These are phyloP conservation scores for Octodonta nipae DNA, from an alignment of 2,888 invertebrate species.

Conservation along the genomic window DNA sequence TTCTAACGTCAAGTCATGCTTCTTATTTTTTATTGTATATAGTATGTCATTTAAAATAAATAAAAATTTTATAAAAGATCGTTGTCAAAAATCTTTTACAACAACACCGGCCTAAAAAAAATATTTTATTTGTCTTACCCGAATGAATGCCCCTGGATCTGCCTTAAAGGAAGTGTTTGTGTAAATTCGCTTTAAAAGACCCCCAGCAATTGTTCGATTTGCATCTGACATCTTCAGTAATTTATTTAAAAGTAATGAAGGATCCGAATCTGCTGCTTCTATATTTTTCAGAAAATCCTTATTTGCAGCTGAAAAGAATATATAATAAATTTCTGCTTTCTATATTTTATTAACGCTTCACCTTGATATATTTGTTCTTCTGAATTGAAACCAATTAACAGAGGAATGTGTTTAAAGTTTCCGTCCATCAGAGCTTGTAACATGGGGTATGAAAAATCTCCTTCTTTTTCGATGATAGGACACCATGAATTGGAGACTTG, in stretches of 20 bases:
- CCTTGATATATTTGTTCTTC: conserved; percentile 10
- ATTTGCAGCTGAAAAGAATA: too few relatives aligned
- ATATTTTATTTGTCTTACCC: too few relatives aligned
- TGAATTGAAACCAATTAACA: conserved; percentile 11
- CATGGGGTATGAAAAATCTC: conserved; percentile 6
- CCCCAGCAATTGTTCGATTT: conserved; percentile 5
- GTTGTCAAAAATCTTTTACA: too few relatives aligned
- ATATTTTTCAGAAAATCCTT: too few relatives aligned
- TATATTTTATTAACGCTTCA: neutral
- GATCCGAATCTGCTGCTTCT: too few relatives aligned
- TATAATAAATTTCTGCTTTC: neutral
- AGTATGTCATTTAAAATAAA: too few relatives aligned
- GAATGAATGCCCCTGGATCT: conserved; percentile 5
- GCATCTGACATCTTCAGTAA: conserved; percentile 6
- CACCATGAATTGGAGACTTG: too few relatives aligned
- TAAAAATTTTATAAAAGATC: too few relatives aligned
- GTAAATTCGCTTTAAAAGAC: conserved; percentile 6
- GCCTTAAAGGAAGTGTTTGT: conserved; percentile 6
- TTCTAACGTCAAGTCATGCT: too few relatives aligned
- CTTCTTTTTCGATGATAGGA: conserved; percentile 7
- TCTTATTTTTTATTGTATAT: too few relatives aligned
- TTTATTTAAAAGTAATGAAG: too few relatives aligned
- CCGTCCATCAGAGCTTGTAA: conserved; percentile 7
- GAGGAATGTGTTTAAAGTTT: conserved; percentile 9
- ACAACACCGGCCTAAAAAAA: too few relatives aligned